Evolutionary conservation across 2,888 invertebrate species (phyloP), one percentile per base, ranked within the genome.

Genomic region (Chrysolina haemoptera): DNA sequence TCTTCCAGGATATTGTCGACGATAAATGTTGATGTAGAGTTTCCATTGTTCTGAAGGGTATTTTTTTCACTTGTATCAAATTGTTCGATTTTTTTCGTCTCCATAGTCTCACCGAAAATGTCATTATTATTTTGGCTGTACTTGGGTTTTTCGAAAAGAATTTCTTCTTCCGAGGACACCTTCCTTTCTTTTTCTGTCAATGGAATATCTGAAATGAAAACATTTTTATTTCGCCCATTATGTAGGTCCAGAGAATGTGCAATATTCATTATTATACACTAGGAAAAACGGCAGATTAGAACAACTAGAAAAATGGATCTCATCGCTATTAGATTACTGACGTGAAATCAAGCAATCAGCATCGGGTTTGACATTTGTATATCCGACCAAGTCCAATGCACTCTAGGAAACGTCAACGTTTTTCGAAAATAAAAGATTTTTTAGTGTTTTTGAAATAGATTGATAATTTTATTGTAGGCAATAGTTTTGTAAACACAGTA

Each of bases 161-260:
- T 59, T 40, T 64, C 59, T 48, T 73, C 72, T 20, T 73, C 64
- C 9, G 40, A n/a, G 27, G 68, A 73, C 12, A 48, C 64, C 10
- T 50, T 50, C 27, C 65, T 73, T 40, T 73, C 72, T 22, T 73
- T 73, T 46, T 64, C 68, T 12, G 72, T 73, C 12, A 73, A 27
- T 1, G 16, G 27, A n/a, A 43, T 20, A n/a, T 64, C 72, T 68
- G 48, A 64, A 68, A 73, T 40, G 8, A 53, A n/a, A n/a, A 53
- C 10, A 8, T 48, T 48, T 48, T 16, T 53, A 53, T 11, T 20
- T 18, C 5, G 10, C 5, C 14, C 18, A 12, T 53, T 2, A 3
- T 53, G 8, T 35, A 35, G 35, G 35, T 35, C 2, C 1, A 35
- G 3, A 6, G 8, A 35, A 1, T 1, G 27, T 27, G 27, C 27